These are phyloP conservation scores for Acanthococcus lagerstroemiae DNA, from an alignment of 2,888 invertebrate genomes.

Conservation along the genomic window DNA sequence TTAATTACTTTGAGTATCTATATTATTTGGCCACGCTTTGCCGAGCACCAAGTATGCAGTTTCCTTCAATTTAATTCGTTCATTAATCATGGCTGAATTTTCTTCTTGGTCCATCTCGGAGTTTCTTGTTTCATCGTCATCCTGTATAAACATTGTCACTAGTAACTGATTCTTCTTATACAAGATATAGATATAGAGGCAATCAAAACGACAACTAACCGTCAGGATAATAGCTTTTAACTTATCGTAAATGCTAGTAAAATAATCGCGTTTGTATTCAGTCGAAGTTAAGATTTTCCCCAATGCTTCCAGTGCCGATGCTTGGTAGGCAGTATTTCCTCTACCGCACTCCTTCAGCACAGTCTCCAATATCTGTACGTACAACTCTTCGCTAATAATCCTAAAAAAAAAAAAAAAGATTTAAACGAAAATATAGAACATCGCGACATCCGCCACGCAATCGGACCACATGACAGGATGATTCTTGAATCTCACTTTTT, in stretches of 20 bases:
- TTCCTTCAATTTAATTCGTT: constrained; percentile 20
- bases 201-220: not conserved
- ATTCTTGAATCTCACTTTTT: not conserved
- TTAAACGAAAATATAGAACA: not conserved
- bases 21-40: constrained; percentile 19
- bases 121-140: not conserved
- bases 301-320: constrained; percentile 11
- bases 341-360: constrained; percentile 15
- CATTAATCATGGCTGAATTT: constrained; percentile 7
- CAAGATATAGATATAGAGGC: no score
- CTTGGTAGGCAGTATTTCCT: constrained; percentile 13
- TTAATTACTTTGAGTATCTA: constrained; percentile 12
- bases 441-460: no score
- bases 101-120: constrained; percentile 2
- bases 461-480: not conserved
- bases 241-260: constrained; percentile 12
- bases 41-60: constrained; percentile 16
- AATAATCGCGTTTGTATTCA: constrained; percentile 15
- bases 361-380: constrained; percentile 15
- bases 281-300: constrained; percentile 16
- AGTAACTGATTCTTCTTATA: no score
- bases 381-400: constrained; percentile 15
- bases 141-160: not conserved
- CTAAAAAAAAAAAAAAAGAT: not conserved
- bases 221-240: constrained; percentile 10